Conservation (phyloP, 1,140 invertebrate genomes). For the Monomorium pharaonis region DNA sequence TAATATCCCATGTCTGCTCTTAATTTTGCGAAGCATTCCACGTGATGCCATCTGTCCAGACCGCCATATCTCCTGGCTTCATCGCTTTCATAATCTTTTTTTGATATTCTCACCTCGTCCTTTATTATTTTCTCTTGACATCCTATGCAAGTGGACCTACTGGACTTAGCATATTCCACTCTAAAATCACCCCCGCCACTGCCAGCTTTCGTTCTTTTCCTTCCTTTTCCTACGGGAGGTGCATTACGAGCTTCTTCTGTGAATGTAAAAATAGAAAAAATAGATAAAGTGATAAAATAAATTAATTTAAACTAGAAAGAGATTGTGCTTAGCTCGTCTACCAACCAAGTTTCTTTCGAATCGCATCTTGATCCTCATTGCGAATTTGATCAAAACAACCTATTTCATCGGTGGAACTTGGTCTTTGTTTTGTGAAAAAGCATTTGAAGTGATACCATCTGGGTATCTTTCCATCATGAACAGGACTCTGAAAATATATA, state of each 20-base stretch:
- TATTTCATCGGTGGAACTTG: conserved; percentile 91
- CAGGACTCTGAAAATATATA: conserved; percentile 89
- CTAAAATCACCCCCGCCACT: conserved; percentile 87
- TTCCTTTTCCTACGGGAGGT: conserved; percentile 77
- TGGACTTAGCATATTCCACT: conserved; percentile 96
- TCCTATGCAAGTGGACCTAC: conserved; percentile 91
- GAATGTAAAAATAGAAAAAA: conserved; percentile 34
- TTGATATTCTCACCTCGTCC: conserved; percentile 92
- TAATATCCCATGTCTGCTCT: conserved; percentile 91
- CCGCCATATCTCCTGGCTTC: conserved; percentile 92
- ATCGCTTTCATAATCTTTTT: conserved; percentile 94
- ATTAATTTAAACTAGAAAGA: background rate
- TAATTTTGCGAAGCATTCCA: conserved; percentile 95
- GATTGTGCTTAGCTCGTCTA: conserved; percentile 19
- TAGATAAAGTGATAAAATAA: background rate
- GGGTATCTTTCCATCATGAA: conserved; percentile 95
- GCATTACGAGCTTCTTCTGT: conserved; percentile 42
- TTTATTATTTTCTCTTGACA: conserved; percentile 96
- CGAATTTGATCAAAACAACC: conserved; percentile 93
- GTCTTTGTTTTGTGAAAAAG: conserved; percentile 94
- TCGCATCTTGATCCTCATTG: conserved; percentile 94
- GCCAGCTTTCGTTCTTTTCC: conserved; percentile 81
- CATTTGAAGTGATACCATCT: conserved; percentile 96
- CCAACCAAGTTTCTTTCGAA: conserved; percentile 91
- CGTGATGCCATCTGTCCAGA: conserved; percentile 94